Conservation (phyloP, 2,797 vertebrate genomes). For the Sparidentex hasta region DNA sequence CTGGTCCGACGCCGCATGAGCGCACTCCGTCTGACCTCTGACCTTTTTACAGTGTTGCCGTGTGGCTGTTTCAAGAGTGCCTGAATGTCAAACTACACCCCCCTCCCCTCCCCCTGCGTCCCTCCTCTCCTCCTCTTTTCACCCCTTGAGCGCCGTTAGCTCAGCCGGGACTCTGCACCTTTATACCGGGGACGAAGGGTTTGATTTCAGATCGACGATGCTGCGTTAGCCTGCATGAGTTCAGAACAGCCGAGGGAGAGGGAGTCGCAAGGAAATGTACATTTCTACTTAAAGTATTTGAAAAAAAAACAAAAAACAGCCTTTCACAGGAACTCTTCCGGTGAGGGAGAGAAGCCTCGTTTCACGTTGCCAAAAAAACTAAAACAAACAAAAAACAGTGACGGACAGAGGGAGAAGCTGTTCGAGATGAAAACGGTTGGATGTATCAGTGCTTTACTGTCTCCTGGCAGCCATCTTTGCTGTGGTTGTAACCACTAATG, state of each 20-base stretch:
- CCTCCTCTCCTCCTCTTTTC: slow-evolving; percentile 29
- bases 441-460: slow-evolving; percentile 72
- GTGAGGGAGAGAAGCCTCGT: slow-evolving; percentile 36
- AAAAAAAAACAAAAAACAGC: slow-evolving; percentile 23
- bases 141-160: slow-evolving; percentile 57
- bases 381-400: slow-evolving; percentile 21
- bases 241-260: slow-evolving; percentile 36
- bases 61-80: slow-evolving; percentile 70
- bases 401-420: slow-evolving; percentile 45
- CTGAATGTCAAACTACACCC: slow-evolving; percentile 72
- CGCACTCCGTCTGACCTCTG: slow-evolving; percentile 70
- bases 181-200: slow-evolving; percentile 17
- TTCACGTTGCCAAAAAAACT: slow-evolving; percentile 67
- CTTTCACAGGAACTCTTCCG: slow-evolving; percentile 45
- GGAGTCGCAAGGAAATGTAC: slow-evolving; percentile 53
- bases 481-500: slow-evolving; percentile 65
- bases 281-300: slow-evolving; percentile 45
- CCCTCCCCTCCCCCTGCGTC: background rate
- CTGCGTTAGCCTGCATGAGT: slow-evolving; percentile 39
- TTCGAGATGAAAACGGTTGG: slow-evolving; percentile 46
- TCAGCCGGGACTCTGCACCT: slow-evolving; percentile 52
- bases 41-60: slow-evolving; percentile 73
- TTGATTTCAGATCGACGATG: slow-evolving; percentile 17
- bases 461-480: slow-evolving; percentile 67
- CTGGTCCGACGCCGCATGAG: slow-evolving; percentile 70